These are phyloP conservation scores for Kradibia gibbosae DNA, from an alignment of 1,140 invertebrate genomes.

Conservation along the genomic window DNA sequence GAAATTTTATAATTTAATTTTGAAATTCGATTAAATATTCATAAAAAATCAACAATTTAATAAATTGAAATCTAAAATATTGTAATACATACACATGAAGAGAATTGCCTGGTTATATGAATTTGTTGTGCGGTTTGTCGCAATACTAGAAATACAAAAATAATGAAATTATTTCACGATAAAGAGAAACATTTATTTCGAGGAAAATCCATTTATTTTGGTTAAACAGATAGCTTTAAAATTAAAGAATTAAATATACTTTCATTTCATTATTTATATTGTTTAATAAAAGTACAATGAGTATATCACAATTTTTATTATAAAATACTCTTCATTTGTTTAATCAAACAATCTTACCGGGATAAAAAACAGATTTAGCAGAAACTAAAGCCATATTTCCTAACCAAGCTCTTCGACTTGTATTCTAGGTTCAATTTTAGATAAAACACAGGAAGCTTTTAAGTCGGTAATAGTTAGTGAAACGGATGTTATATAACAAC, in stretches of 20 bases:
- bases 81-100: slow-evolving; percentile 63
- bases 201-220: background rate
- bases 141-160: slow-evolving; percentile 59
- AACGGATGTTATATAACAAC: slow-evolving; percentile 26
- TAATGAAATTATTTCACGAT: slow-evolving; percentile 1
- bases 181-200: background rate
- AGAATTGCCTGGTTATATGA: slow-evolving; percentile 55
- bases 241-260: background rate
- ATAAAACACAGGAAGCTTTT: background rate
- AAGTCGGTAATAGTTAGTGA: slow-evolving; percentile 9
- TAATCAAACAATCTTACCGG: slow-evolving; percentile 61
- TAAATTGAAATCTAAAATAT: background rate
- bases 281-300: background rate
- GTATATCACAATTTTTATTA: background rate
- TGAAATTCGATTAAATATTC: background rate
- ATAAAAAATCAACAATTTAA: background rate
- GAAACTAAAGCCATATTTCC: slow-evolving; percentile 65
- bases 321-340: background rate
- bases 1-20: background rate
- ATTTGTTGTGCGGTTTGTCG: slow-evolving; percentile 59
- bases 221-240: background rate
- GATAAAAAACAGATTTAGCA: slow-evolving; percentile 61
- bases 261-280: background rate
- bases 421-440: background rate
- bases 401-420: slow-evolving; percentile 31